Evolutionary conservation across 2,797 vertebrate species (phyloP), one percentile per base, ranked within the genome.

Genomic region (Brachymystax lenok): DNA sequence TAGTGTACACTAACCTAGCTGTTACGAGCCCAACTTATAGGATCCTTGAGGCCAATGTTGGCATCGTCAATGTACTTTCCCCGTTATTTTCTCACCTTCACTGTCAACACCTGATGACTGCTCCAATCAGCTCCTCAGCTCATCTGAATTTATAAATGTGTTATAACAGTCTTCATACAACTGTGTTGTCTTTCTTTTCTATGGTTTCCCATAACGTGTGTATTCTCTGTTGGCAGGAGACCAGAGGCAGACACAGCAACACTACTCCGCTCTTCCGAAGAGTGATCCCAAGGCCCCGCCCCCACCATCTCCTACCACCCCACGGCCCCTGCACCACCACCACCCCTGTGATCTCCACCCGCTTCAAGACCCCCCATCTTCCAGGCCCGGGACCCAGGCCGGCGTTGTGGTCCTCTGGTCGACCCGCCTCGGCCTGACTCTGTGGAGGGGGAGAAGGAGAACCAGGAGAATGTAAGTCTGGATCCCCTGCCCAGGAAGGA

Each of bases 321-420:
- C 50, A 1, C 54, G 1, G 70, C 68, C 74, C 80, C 73, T 74
- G 54, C 76, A 83, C 77, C 85, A 71, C 40, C 79, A 90, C 86
- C 85, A 86, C 87, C 54, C 92, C 94, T 66, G 54, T 88, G 68
- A 87, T 85, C 73, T 67, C 59, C 64, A 71, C 28, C 68, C 33
- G 30, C 75, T 82, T 90, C 59, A 92, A 74, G 83, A 91, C 73
- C 33, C 87, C 4, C 93, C 1, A 82, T 94, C 69, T 95, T 94
- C 76, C 90, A 88, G 71, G 71, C 54, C 0, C 86, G 76, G 50
- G 21, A 66, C 1, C 10, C 28, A 1, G 30, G 21, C 28, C 30
- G 68, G n/a, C 28, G 70, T 51, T 6, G 12, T 12, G 64, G 24
- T 67, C 27, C 28, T 14, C 24, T 1, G 27, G 70, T 27, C 50